These are phyloP conservation scores for Macaca nemestrina DNA, from an alignment of 2,113 vertebrate species.

Conservation along the genomic window DNA sequence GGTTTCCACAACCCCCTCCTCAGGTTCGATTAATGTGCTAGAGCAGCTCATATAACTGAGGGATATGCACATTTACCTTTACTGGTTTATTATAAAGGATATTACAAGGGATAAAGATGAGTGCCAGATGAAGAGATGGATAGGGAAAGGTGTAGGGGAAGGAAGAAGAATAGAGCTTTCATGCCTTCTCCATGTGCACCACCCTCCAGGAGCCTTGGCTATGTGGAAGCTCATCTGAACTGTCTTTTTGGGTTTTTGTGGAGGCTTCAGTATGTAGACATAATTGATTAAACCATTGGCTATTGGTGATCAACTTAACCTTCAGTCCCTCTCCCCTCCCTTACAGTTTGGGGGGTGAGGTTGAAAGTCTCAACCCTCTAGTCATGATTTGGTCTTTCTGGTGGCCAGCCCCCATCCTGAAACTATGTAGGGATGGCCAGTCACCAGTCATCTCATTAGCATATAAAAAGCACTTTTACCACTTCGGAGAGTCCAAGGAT, in stretches of 20 bases:
- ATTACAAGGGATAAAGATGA: neutral
- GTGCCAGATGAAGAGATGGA: neutral
- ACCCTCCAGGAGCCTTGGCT: neutral
- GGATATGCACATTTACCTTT: neutral
- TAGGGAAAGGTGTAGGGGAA: neutral
- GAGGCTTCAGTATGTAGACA: neutral
- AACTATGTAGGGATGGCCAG: neutral
- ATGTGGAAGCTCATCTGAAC: neutral
- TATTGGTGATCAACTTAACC: neutral
- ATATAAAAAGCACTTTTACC: neutral
- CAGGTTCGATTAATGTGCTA: neutral
- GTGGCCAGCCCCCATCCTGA: neutral
- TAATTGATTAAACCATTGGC: neutral
- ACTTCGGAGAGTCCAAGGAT: neutral
- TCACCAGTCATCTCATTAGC: neutral
- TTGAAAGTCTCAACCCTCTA: neutral
- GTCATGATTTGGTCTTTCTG: neutral
- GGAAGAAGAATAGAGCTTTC: neutral
- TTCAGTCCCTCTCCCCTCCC: neutral
- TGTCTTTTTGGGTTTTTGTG: neutral
- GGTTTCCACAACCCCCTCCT: neutral
- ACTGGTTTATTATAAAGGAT: neutral
- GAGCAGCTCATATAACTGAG: neutral
- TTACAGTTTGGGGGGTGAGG: neutral
- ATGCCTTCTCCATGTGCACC: neutral